These are phyloP conservation scores for Prionailurus bengalensis DNA, from an alignment of 2,113 vertebrate species.

Conservation along the genomic window DNA sequence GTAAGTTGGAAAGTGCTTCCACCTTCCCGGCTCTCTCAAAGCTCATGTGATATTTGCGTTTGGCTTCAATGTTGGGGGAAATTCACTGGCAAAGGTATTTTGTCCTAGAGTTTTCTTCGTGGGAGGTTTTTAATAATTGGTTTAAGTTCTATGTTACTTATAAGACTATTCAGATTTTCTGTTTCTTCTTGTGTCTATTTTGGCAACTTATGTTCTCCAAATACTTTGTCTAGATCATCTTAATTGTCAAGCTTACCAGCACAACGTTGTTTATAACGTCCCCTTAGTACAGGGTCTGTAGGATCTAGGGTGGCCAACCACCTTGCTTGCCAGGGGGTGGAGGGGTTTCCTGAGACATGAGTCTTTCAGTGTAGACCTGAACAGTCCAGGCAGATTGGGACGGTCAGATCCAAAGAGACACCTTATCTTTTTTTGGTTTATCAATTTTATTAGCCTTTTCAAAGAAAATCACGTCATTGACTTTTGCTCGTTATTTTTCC, in stretches of 20 bases:
- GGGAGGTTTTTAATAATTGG: not conserved
- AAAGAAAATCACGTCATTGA: not conserved
- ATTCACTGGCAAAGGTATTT: not conserved
- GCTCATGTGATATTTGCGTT: not conserved
- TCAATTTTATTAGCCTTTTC: not conserved
- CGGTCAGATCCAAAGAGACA: not conserved
- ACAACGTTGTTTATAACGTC: not conserved
- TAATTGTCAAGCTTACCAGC: too few species aligned
- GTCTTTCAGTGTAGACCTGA: not conserved
- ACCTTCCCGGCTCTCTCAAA: not conserved
- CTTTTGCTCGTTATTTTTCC: not conserved
- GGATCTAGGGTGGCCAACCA: not conserved
- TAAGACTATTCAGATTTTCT: not conserved
- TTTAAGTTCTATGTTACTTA: not conserved
- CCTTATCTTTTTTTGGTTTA: not conserved
- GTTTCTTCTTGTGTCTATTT: not conserved
- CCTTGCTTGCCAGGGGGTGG: not conserved
- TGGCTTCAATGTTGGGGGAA: not conserved
- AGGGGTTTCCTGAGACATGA: not conserved
- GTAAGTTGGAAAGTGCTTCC: not conserved
- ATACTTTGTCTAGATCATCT: not conserved
- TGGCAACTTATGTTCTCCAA: not conserved
- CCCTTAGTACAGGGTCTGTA: not conserved
- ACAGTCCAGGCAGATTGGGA: not conserved
- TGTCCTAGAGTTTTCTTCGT: not conserved